Base-by-base conservation (phyloP, 1,140 invertebrate genomes). In the Drosophila jambulina region DNA sequence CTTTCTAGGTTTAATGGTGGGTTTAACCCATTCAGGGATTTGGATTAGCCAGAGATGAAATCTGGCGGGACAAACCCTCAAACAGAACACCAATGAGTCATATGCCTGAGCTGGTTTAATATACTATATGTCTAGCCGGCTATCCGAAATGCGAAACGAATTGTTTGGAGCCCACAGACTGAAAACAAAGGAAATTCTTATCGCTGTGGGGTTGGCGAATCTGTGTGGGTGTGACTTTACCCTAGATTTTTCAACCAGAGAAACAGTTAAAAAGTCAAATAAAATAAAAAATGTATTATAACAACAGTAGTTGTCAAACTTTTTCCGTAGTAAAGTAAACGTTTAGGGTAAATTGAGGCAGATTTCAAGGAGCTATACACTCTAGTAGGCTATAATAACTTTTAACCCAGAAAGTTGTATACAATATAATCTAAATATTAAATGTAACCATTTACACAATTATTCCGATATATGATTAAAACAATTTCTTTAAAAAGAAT, bases 161-260 rank as follows among this genome's bases (percentile, higher is more conserved):
- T 38, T 48, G 45, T 67, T 67, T 67, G 42, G 15, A 13, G 15
- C 25, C 13, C 29, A 13, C 23, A 17, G 17, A 17, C 19, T 6
- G 19, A 32, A 51, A 67, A 68, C 65, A 68, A 68, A 67, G 65
- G 17, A 32, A 68, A 36, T 12, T 64, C 62, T 61, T 64, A 64
- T 43, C 62, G 32, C 32, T 19, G 2, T 40, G 8, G 8, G 29
- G 29, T 12, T 21, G 15, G 36, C 4, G 5, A 29, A 23, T 40
- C 3, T 7, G 27, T 23, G 27, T 63, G 34, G 34, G 43, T 61
- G 43, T 61, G 17, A 19, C 19, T 21, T 23, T n/a, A 34, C 10
- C 15, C 29, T 36, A 61, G 45, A 23, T 40, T 29, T 36, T 32
- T 15, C 4, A 8, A 19, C 27, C 25, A 29, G 27, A 51, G 5